Conservation (phyloP, 2,113 vertebrate species). For the Dryoscopus gambensis region DNA sequence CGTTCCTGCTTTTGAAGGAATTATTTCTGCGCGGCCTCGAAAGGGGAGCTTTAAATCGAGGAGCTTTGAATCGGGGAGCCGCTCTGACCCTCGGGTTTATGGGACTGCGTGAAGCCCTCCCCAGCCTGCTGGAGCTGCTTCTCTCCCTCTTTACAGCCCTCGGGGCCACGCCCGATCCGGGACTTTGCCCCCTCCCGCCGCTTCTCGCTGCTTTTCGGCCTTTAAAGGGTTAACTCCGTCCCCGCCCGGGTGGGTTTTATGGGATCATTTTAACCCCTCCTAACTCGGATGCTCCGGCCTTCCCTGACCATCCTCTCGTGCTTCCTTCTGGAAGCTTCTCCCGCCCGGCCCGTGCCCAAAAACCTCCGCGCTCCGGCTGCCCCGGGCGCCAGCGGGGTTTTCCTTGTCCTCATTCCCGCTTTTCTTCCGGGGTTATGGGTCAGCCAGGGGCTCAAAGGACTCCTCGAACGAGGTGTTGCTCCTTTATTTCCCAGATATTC, state of each 20-base stretch:
- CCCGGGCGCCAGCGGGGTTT: not conserved
- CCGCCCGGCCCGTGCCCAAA: not conserved
- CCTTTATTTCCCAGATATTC: not conserved
- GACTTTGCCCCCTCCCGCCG: slow-evolving; percentile 40
- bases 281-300: slow-evolving; percentile 46
- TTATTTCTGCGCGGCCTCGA: accelerated
- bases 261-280: slow-evolving; percentile 54
- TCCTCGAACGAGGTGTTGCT: not conserved
- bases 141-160: slow-evolving; percentile 18
- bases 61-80: not conserved
- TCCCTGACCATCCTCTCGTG: slow-evolving; percentile 15
- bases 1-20: not conserved
- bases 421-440: not conserved
- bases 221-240: slow-evolving; percentile 43
- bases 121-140: not conserved
- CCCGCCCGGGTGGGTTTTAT: slow-evolving; percentile 9
- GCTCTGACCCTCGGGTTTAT: slow-evolving; percentile 4
- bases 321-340: slow-evolving; percentile 47
- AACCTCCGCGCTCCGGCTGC: not conserved
- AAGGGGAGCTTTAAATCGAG: not conserved
- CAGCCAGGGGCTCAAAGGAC: not conserved
- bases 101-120: not conserved
- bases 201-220: not conserved
- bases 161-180: not conserved
- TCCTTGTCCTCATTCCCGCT: not conserved